Percentiles rank a stretch among this genome's conserved stretches.
These are phyloP conservation scores for Lasioglossum oenotherae DNA, from an alignment of 2,888 invertebrate species.

Conservation along the genomic window DNA sequence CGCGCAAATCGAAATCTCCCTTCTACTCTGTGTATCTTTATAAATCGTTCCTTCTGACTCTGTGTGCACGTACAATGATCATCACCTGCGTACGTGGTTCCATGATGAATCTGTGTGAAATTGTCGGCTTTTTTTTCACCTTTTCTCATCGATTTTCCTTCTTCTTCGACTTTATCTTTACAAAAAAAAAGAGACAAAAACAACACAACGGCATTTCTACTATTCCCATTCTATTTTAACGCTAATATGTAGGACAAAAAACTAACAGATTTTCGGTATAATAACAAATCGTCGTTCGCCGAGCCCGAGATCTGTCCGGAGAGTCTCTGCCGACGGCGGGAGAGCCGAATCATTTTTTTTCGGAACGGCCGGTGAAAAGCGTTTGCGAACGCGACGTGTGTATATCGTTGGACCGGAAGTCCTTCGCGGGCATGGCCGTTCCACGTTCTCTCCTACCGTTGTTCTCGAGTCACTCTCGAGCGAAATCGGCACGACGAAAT, in stretches of 20 bases:
- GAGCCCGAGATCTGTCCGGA: constrained; percentile 46
- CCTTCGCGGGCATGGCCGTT: neutral
- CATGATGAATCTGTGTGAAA: constrained; percentile 2
- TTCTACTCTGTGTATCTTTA: neutral
- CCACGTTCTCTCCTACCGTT: neutral
- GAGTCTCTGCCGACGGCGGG: neutral
- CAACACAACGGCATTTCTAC: constrained; percentile 80
- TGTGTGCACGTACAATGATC: neutral
- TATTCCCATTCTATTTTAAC: constrained; percentile 78
- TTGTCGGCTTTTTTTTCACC: constrained; percentile 16
- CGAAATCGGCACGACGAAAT: constrained; percentile 65
- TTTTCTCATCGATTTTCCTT: constrained; percentile 8
- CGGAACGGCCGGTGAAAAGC: neutral
- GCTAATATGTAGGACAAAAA: constrained; percentile 81
- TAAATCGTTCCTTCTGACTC: neutral
- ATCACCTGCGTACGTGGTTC: neutral
- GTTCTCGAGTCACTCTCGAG: constrained; percentile 47
- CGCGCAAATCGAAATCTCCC: constrained; percentile 39
- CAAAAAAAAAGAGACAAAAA: constrained; percentile 68
- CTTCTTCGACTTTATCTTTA: constrained; percentile 17
- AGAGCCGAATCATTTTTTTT: neutral
- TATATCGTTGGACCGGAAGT: neutral
- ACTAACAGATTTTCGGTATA: constrained; percentile 82
- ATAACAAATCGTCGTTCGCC: constrained; percentile 77
- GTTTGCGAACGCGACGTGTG: no score